Evolutionary conservation across 2,113 vertebrate genomes (phyloP).

Genomic region (Podarcis muralis): DNA sequence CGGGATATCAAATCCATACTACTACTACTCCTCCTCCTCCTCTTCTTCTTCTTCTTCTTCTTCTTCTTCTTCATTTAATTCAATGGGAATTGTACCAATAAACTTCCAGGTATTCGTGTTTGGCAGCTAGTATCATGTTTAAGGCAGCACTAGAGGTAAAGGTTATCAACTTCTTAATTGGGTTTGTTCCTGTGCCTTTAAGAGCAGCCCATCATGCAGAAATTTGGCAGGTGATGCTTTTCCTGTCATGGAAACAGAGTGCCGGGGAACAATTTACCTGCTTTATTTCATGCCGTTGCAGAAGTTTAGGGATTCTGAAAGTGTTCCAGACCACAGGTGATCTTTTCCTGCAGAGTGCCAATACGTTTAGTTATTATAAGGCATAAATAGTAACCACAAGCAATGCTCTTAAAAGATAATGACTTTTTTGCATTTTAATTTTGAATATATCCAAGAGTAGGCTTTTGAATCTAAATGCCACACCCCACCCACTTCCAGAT

Average conservation of each 20-base stretch:
- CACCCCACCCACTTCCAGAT: neutral
- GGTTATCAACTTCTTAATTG: neutral
- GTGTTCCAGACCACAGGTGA: neutral
- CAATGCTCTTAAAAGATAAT: neutral
- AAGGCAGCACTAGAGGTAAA: neutral
- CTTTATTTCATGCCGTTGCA: neutral
- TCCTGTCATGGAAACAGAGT: neutral
- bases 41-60: too few relatives aligned
- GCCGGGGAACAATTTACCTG: neutral
- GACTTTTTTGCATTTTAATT: neutral
- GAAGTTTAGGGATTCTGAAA: neutral
- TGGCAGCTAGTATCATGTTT: neutral
- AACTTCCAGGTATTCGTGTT: neutral
- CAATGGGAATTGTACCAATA: neutral
- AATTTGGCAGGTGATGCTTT: neutral
- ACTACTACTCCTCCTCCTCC: too few relatives aligned
- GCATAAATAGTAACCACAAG: neutral
- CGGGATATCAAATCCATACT: too few relatives aligned
- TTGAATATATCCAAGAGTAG: neutral
- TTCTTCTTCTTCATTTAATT: neutral
- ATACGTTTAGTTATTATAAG: neutral
- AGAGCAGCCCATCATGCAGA: neutral
- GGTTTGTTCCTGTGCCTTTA: neutral
- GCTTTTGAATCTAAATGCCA: neutral
- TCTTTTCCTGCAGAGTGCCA: neutral